Base-by-base conservation (phyloP, 1,140 invertebrate genomes). In the Neelides sp. region DNA sequence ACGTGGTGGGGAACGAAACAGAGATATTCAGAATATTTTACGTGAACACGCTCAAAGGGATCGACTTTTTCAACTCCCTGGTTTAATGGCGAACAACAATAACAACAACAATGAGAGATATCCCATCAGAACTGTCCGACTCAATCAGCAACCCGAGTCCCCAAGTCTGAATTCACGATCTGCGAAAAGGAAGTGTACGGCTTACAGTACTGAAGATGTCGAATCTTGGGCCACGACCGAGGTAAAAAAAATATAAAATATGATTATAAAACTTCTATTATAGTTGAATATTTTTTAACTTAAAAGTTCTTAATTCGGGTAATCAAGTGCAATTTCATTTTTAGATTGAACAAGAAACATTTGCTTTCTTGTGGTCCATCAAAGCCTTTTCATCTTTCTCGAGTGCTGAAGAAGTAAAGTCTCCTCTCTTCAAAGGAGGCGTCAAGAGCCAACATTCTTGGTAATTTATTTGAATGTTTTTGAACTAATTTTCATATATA, bases 291-390 rank as follows among this genome's bases (percentile, higher is more conserved):
- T 28, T 30, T 13, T 43, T 43, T 15, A 43, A 12, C 4, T 15
- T 17, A 19, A 34, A 22, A 22, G 10, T 34, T 7, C 13, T 35
- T 34, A n/a, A 34, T 13, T 10, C 10, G 12, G 7, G 24, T 22
- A 4, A 2, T 44, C 15, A 28, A 7, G n/a, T 23, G 34, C 1
- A 37, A 13, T 41, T 50, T n/a, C 15, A 5, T 42, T 26, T 19
- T 15, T 39, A 60, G 58, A 46, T 61, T 22, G 58, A 61, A 30
- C 58, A 61, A 35, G 58, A 61, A 52, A 57, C 49, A 0, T 61
- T 61, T 42, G 43, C 58, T 15, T 61, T 61, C 36, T 22, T 61
- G 3, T 61, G 58, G 58, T 52, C 51, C 1, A 19, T 61, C 2
- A 57, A 52, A 50, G 50, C 41, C 27, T 61, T 55, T 39, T 45